Conservation (phyloP, 2,888 invertebrate genomes). For the Oscheius sp. region DNA sequence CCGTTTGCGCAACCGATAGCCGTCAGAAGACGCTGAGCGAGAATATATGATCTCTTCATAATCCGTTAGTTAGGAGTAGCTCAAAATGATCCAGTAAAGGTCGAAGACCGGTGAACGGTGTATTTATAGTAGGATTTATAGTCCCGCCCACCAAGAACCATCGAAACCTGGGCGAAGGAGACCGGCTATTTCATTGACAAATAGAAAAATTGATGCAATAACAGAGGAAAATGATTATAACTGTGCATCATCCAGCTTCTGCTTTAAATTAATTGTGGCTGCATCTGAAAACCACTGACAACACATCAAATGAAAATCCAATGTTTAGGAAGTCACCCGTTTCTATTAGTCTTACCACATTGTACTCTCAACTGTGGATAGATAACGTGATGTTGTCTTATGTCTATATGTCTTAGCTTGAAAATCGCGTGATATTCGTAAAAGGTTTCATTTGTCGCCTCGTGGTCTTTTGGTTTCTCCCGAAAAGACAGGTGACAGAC, state of each 20-base stretch:
- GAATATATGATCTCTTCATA: conserved; percentile 43
- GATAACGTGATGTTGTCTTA: no score
- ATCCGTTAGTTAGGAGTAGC: background rate
- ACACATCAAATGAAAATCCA: no score
- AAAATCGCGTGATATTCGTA: no score
- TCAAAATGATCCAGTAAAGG: background rate
- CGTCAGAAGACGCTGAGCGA: conserved; percentile 52
- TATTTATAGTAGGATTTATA: conserved; percentile 31
- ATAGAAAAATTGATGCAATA: background rate
- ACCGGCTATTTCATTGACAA: conserved; percentile 25
- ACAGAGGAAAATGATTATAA: background rate
- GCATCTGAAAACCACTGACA: no score
- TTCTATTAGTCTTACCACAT: no score
- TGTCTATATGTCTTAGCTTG: no score
- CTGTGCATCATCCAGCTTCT: background rate
- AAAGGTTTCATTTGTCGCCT: no score
- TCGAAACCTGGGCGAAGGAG: background rate
- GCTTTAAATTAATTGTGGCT: background rate
- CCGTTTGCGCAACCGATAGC: conserved; percentile 67
- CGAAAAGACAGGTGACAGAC: no score
- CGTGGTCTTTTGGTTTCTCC: no score
- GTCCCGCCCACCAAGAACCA: conserved; percentile 23
- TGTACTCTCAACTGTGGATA: no score
- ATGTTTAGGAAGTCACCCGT: no score
- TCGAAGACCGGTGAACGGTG: conserved; percentile 3